These are phyloP conservation scores for Masticophis lateralis DNA, from an alignment of 2,797 vertebrate genomes.

Conservation along the genomic window DNA sequence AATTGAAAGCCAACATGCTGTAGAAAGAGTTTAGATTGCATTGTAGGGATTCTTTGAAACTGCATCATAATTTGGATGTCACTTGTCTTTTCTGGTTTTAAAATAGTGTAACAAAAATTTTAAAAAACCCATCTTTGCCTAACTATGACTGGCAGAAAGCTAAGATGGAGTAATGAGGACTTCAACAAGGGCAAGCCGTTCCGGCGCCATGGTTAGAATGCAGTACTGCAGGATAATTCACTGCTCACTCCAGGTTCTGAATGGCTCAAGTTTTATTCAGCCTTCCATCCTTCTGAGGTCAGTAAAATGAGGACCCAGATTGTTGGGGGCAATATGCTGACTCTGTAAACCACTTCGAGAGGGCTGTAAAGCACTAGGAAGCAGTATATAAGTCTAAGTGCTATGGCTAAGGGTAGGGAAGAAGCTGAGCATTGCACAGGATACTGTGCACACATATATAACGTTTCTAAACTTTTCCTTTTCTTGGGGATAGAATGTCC, in stretches of 20 bases:
- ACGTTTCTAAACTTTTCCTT: not conserved
- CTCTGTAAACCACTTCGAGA: not conserved
- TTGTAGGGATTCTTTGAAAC: not conserved
- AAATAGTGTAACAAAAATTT: not conserved
- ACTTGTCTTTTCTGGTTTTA: not conserved
- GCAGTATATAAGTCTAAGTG: too few relatives aligned
- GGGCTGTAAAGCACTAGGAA: not conserved
- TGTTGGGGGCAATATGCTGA: not conserved
- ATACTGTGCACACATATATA: not conserved
- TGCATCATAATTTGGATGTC: not conserved
- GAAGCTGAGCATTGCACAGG: not conserved
- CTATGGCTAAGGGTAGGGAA: not conserved
- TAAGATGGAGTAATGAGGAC: not conserved
- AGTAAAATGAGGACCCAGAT: not conserved
- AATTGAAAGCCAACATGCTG: not conserved
- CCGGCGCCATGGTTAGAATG: not conserved
- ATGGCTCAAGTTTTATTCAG: too few relatives aligned
- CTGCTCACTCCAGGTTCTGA: not conserved
- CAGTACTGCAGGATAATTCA: not conserved
- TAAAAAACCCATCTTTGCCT: not conserved
- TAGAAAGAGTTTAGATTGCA: not conserved
- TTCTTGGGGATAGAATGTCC: not conserved
- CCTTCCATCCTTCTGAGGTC: too few relatives aligned
- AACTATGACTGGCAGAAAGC: not conserved
- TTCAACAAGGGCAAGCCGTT: not conserved